These are phyloP conservation scores for Plecotus auritus DNA, from an alignment of 2,113 vertebrate species.

Conservation along the genomic window DNA sequence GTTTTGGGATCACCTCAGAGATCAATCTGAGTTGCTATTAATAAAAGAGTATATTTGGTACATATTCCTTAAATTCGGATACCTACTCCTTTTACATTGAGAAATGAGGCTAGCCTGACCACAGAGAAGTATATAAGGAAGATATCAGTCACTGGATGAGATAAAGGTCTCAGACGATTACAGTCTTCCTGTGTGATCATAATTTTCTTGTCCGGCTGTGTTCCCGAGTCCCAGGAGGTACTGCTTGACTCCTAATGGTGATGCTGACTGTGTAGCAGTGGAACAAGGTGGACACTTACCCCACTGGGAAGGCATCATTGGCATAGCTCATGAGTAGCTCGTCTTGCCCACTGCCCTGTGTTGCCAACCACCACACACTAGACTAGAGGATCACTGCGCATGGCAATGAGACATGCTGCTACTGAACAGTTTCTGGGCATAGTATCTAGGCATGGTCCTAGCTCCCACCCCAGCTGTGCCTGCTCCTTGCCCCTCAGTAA, in stretches of 20 bases:
- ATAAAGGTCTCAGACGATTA: conserved; percentile 92
- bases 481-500: not conserved
- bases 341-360: conserved; percentile 91
- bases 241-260: conserved; percentile 90
- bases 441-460: not conserved
- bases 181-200: conserved; percentile 88
- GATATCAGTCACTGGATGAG: conserved; percentile 95
- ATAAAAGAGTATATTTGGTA: conserved; percentile 94
- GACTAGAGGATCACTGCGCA: conserved; percentile 83
- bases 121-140: conserved; percentile 98
- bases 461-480: not conserved
- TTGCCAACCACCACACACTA: conserved; percentile 91
- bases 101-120: conserved; percentile 97
- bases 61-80: conserved; percentile 93
- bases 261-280: conserved; percentile 86
- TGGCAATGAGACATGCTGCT: conserved; percentile 70
- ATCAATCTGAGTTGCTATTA: conserved; percentile 96
- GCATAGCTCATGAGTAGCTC: conserved; percentile 92
- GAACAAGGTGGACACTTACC: conserved; percentile 83
- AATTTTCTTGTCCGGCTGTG: conserved; percentile 88
- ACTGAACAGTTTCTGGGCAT: not conserved
- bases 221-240: conserved; percentile 93
- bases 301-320: conserved; percentile 91
- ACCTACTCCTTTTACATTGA: conserved; percentile 96
- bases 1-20: conserved; percentile 95